Evolutionary conservation across 2,797 vertebrate species (phyloP).

Genomic region (Lepilemur ruficaudatus): DNA sequence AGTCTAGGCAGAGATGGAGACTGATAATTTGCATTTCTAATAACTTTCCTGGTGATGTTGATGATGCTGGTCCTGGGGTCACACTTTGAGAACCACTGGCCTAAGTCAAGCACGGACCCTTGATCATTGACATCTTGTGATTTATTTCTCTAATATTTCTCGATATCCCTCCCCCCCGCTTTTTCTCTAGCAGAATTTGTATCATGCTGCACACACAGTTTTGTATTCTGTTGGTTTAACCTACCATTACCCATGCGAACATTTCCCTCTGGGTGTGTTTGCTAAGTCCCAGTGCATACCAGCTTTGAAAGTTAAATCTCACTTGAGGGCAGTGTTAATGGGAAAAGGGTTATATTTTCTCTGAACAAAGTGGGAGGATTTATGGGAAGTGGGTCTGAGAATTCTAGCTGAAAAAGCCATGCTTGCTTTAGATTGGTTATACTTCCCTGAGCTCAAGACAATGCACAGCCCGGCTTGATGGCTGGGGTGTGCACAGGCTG

Average conservation of each 20-base stretch:
- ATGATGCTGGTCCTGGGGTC: neutral
- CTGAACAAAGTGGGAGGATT: neutral
- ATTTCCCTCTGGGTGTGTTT: neutral
- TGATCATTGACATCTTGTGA: neutral
- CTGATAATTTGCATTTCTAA: neutral
- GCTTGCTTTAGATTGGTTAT: neutral
- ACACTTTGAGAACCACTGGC: neutral
- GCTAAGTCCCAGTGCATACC: neutral
- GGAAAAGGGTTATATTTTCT: neutral
- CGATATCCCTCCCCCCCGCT: neutral
- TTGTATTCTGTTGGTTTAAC: neutral
- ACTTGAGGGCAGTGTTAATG: neutral
- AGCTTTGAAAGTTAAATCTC: neutral
- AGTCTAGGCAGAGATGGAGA: neutral
- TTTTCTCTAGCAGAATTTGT: neutral
- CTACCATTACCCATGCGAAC: neutral
- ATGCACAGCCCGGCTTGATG: rapidly evolving
- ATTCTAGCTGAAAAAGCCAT: neutral
- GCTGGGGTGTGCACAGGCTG: neutral
- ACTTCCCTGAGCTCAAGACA: neutral
- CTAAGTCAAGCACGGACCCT: neutral
- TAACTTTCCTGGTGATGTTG: neutral
- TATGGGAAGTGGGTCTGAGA: neutral
- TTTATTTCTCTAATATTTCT: neutral
- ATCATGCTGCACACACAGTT: neutral